Base-by-base conservation (phyloP, 2,797 vertebrate species). In the Urosaurus nigricauda region DNA sequence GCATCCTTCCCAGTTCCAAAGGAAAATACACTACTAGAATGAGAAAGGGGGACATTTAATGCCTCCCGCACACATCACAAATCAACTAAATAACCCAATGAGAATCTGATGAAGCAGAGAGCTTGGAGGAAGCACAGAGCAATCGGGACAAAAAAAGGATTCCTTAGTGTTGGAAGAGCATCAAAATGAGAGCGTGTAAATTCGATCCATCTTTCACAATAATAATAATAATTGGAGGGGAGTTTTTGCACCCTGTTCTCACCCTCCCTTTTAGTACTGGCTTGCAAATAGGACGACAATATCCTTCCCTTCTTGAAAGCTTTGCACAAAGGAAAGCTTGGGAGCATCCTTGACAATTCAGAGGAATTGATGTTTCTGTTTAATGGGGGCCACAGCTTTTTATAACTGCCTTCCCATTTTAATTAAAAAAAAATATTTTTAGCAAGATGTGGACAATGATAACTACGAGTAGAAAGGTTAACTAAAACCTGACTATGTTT, bases 401-500 rank as follows among this genome's bases (percentile, higher is more conserved):
- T 58, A 58, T n/a, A 58, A 21, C 58, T 60, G 17, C 58, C 19
- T 60, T 21, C 58, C 19, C 19, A 21, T 60, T 60, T 60, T 60
- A 21, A 21, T 51, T 9, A n/a, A 56, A 56, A 56, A 14, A 51
- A 51, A 51, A 4, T 51, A 51, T 51, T 51, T 60, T 53, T 58
- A 29, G 12, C 19, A 7, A 79, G 85, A 11, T 1, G 1, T 24
- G 60, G 17, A 37, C 21, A 37, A 40, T 16, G 65, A 37, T 40
- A 40, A 51, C 13, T 13, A 63, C 47, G 35, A 11, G 12, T 8
- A 8, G 5, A 68, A 68, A 35, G 40, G 12, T 65, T 40, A 19
- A 1, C 1, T 5, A 9, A 16, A 19, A 2, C 0, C 29, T 1
- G n/a, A n/a, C n/a, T n/a, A n/a, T 68, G 47, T 6, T 17, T 24